Conservation (phyloP, 2,888 invertebrate genomes). For the Busseola fusca region DNA sequence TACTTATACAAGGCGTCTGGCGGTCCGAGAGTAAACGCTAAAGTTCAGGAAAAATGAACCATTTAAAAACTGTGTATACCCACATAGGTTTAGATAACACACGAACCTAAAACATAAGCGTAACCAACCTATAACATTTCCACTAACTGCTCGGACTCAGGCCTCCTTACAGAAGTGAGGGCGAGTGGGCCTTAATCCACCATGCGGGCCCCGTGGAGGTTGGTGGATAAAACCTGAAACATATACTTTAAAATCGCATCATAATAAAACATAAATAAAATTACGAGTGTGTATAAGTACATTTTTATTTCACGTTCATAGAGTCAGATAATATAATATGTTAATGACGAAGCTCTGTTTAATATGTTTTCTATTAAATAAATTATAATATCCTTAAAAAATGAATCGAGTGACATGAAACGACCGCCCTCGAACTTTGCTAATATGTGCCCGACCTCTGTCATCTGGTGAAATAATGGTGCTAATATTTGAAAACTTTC, state of each 20-base stretch:
- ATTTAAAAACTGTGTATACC: neutral
- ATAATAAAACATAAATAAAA: neutral
- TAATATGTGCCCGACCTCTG: conserved; percentile 89
- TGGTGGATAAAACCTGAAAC: neutral
- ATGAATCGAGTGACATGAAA: conserved; percentile 80
- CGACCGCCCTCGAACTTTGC: conserved; percentile 82
- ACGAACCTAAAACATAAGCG: neutral
- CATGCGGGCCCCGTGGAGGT: neutral
- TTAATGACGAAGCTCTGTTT: conserved; percentile 15
- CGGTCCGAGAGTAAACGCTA: neutral
- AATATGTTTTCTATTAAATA: conserved; percentile 53
- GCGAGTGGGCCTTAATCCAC: neutral
- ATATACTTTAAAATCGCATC: neutral
- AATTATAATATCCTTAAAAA: conserved; percentile 72
- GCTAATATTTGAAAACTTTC: conserved; percentile 88
- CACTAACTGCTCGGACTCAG: neutral
- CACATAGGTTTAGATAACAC: neutral
- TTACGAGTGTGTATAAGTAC: too few species aligned
- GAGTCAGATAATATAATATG: neutral
- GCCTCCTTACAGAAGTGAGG: neutral
- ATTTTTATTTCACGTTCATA: neutral
- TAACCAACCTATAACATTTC: neutral
- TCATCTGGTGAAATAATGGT: conserved; percentile 88
- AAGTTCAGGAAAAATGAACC: neutral
- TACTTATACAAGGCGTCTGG: conserved; percentile 32